Percentiles rank a stretch among this genome's conserved stretches.
Evolutionary conservation across 2,797 vertebrate genomes (phyloP).

Genomic region (Rhinogobio ventralis): DNA sequence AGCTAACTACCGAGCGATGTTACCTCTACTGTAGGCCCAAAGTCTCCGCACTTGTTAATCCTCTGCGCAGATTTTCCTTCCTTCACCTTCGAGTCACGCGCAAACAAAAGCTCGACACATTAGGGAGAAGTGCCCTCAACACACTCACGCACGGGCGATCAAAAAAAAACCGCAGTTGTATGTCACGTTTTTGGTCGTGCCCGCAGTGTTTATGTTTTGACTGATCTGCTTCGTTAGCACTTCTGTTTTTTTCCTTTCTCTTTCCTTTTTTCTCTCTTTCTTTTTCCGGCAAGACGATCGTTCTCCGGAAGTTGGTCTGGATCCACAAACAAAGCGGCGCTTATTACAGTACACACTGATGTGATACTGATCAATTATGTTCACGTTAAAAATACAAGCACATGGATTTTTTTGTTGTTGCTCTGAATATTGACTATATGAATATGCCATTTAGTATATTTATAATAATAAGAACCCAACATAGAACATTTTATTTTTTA

Average conservation of each 20-base stretch:
- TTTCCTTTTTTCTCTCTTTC: constrained; percentile 50
- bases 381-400: neutral
- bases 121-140: constrained; percentile 51
- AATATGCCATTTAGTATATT: neutral
- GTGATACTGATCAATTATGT: neutral
- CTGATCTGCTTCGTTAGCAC: constrained; percentile 64
- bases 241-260: constrained; percentile 40
- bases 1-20: constrained; percentile 56
- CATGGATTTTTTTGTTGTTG: neutral
- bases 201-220: constrained; percentile 80
- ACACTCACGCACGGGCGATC: neutral
- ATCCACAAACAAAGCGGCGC: constrained; percentile 22
- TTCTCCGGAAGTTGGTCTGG: constrained; percentile 62
- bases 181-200: constrained; percentile 57
- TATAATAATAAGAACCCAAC: neutral
- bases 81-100: constrained; percentile 57
- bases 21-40: constrained; percentile 75
- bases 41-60: constrained; percentile 75
- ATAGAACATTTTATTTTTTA: neutral
- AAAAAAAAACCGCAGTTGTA: constrained; percentile 12
- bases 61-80: constrained; percentile 70
- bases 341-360: neutral
- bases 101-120: constrained; percentile 65
- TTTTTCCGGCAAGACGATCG: constrained; percentile 70
- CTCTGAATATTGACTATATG: neutral